A percentile compares a stretch with the other conserved stretches of the same genome.
Conservation (phyloP, 2,888 invertebrate genomes). For the Pristionchus arcanus region DNA sequence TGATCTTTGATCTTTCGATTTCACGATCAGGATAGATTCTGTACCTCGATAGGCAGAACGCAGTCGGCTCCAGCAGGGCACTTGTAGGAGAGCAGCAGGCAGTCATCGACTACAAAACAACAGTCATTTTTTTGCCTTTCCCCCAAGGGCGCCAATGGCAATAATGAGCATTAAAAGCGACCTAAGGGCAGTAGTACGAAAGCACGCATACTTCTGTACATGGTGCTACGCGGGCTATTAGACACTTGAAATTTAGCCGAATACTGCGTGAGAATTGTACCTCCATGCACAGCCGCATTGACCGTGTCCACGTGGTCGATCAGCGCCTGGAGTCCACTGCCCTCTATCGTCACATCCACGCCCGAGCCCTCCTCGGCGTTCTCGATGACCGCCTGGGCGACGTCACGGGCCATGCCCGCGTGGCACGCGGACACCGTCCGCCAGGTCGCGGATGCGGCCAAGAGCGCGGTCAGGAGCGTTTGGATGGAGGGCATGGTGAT, state of each 20-base stretch:
- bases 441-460: neutral
- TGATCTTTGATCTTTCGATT: neutral
- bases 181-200: too few species aligned
- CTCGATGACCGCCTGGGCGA: neutral
- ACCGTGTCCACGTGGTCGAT: neutral
- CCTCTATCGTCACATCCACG: neutral
- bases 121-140: neutral
- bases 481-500: neutral
- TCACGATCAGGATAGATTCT: neutral
- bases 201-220: too few species aligned
- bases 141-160: too few species aligned
- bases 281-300: neutral
- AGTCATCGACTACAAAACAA: neutral
- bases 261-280: too few species aligned
- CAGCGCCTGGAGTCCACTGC: neutral
- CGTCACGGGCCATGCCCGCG: slow-evolving; percentile 9
- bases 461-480: neutral
- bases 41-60: neutral
- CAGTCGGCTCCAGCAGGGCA: neutral
- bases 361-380: slow-evolving; percentile 9
- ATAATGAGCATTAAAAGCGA: too few species aligned
- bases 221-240: too few species aligned
- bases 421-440: slow-evolving; percentile 4
- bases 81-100: neutral
- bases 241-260: neutral